Percentiles rank a stretch among this genome's conserved stretches.
phyloP scores from a whole-genome alignment of 2,113 vertebrate genomes.

The Microtus montanus region DNA sequence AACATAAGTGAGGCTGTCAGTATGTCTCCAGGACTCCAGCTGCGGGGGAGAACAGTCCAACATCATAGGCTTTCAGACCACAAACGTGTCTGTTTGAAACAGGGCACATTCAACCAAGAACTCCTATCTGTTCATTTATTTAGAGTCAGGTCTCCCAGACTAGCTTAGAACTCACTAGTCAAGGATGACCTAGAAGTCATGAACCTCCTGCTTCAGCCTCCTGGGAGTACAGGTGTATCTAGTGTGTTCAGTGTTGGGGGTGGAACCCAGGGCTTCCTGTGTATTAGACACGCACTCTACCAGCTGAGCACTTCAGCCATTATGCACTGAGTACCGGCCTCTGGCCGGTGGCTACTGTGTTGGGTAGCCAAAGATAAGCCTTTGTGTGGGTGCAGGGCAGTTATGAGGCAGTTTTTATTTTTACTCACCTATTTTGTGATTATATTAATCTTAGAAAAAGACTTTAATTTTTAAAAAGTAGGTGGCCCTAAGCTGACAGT shows the following conservation, averaged over 20 bases:
- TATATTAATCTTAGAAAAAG: background rate
- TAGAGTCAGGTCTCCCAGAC: background rate
- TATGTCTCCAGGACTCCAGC: background rate
- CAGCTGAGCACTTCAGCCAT: background rate
- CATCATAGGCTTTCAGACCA: fast-evolving
- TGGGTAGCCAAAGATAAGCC: background rate
- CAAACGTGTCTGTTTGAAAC: fast-evolving
- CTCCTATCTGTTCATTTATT: background rate
- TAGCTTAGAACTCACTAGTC: background rate
- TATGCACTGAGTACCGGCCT: fast-evolving
- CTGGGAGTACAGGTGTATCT: too few relatives aligned
- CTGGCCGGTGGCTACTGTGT: fast-evolving
- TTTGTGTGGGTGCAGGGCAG: fast-evolving
- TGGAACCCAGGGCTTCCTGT: background rate
- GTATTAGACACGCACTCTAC: background rate
- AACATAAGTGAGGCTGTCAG: fast-evolving
- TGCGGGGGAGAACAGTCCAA: background rate
- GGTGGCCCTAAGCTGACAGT: too few relatives aligned
- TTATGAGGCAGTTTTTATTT: background rate
- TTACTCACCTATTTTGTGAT: too few relatives aligned
- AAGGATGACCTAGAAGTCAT: background rate
- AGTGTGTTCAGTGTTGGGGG: too few relatives aligned
- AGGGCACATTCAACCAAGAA: background rate
- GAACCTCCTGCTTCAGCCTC: too few relatives aligned
- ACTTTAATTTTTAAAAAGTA: background rate